A percentile compares a stretch with the other conserved stretches of the same genome.
Conservation (phyloP, 2,888 invertebrate species). For the Lucinisca nassula region DNA sequence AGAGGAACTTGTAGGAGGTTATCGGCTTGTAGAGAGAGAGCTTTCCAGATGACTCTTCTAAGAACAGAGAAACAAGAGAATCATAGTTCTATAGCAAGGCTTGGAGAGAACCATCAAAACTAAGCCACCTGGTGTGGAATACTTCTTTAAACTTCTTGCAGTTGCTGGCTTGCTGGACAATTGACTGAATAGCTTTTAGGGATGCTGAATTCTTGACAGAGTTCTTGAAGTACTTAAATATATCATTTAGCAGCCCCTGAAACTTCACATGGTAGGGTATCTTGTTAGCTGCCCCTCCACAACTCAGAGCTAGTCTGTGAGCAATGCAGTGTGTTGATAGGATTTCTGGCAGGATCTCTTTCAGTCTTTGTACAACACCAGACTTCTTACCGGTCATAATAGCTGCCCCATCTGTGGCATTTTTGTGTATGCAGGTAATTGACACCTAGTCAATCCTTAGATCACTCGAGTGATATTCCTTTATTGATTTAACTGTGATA, state of each 20-base stretch:
- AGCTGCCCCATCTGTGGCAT: slow-evolving; percentile 55
- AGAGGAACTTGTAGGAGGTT: slow-evolving; percentile 61
- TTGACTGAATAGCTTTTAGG: slow-evolving; percentile 34
- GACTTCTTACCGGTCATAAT: slow-evolving; percentile 40
- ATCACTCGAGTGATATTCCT: too few species aligned
- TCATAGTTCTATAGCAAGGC: slow-evolving; percentile 41
- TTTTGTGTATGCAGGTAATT: too few species aligned
- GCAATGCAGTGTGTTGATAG: slow-evolving; percentile 52
- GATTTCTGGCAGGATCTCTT: slow-evolving; percentile 19
- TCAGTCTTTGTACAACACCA: slow-evolving; percentile 10
- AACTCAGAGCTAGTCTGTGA: slow-evolving; percentile 44
- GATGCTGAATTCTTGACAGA: slow-evolving; percentile 56
- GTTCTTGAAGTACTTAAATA: slow-evolving; percentile 55
- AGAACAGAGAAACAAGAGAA: slow-evolving; percentile 37
- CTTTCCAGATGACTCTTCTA: slow-evolving; percentile 54
- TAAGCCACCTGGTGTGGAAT: slow-evolving; percentile 52
- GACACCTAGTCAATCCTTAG: too few species aligned
- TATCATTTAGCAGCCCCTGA: slow-evolving; percentile 50
- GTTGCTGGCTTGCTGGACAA: background rate
- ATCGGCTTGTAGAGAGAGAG: slow-evolving; percentile 53
- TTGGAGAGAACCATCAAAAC: slow-evolving; percentile 63
- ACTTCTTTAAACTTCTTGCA: slow-evolving; percentile 15
- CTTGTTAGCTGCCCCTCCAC: slow-evolving; percentile 40
- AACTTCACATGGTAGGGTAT: slow-evolving; percentile 51
- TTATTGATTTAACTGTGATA: too few species aligned